Evolutionary conservation across 2,113 vertebrate genomes (phyloP).

Genomic region (Anseranas semipalmata): DNA sequence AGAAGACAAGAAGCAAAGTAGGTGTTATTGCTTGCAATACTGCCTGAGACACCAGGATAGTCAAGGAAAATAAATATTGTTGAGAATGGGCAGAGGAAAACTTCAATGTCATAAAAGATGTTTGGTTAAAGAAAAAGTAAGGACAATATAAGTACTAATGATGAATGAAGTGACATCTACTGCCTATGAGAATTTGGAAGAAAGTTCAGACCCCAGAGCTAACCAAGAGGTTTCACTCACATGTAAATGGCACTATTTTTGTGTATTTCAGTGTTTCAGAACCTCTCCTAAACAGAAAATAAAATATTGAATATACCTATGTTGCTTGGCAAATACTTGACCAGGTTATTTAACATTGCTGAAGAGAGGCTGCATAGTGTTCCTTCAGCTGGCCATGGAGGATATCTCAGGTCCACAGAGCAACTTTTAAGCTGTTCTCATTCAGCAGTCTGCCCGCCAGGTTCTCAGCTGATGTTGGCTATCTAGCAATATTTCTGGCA

Average conservation of each 20-base stretch:
- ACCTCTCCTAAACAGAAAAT: neutral
- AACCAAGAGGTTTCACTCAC: rapidly evolving
- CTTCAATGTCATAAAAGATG: neutral
- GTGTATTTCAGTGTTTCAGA: neutral
- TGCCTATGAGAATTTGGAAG: neutral
- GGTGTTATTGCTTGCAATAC: neutral
- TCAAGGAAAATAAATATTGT: neutral
- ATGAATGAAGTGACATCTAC: neutral
- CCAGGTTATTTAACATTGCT: neutral
- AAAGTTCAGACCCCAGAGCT: neutral
- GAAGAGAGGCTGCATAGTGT: neutral
- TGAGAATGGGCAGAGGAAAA: neutral
- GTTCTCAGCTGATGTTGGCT: neutral
- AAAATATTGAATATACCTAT: neutral
- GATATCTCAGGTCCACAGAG: neutral
- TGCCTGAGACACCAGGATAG: neutral
- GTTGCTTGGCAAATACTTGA: neutral
- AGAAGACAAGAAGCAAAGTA: neutral
- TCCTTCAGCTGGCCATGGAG: neutral
- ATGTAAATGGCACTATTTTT: neutral
- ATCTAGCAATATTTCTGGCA: neutral
- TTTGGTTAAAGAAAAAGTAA: neutral
- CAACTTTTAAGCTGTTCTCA: neutral
- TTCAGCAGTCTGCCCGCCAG: neutral
- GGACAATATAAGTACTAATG: neutral